Base-by-base conservation (phyloP, 2,113 vertebrate species). In the Microcebus lehilahytsara region DNA sequence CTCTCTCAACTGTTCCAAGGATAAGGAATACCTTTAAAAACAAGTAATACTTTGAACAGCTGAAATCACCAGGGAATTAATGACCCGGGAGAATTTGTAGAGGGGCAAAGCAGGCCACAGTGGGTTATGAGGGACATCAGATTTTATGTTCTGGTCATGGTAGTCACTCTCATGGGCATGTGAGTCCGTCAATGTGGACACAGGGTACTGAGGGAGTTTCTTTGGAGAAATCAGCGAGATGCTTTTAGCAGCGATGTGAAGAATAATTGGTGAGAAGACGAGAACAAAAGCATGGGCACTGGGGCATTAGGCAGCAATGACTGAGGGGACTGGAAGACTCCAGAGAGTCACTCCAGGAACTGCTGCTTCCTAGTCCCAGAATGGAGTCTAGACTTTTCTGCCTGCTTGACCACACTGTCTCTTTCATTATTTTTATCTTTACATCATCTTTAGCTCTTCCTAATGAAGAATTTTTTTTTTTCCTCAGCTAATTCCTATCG, bases 11-110 rank as follows among this genome's bases (percentile, higher is more conserved):
- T 69, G 25, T 49, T 60, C 32, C 1, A 32, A 42, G 42, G 66
- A 42, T 60, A 84, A 86, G 40, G 34, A 37, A 17, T 60, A n/a
- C 13, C 10, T 89, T 89, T 46, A 74, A 75, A 87, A 91, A 34
- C 25, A 53, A 91, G 22, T 91, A 53, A 40, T 67, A 56, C 12
- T 75, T 69, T 85, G 66, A 77, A 85, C 3, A 78, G 25, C 66
- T 77, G n/a, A 71, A 69, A 69, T 69, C 32, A 80, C 11, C 25
- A 22, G 19, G 34, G 19, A 71, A 13, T 78, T 69, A 93, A 80
- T 89, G 40, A 60, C 9, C 37, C 0, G 2, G 19, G 9, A 40
- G 5, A 58, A 27, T 37, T 3, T 66, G 20, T 8, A 8, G 12
- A 34, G 72, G 16, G 49, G 27, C 12, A 23, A 32, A 67, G 4